phyloP scores from a whole-genome alignment of 2,888 invertebrate genomes.

The Macrosoma leucophasiata region DNA sequence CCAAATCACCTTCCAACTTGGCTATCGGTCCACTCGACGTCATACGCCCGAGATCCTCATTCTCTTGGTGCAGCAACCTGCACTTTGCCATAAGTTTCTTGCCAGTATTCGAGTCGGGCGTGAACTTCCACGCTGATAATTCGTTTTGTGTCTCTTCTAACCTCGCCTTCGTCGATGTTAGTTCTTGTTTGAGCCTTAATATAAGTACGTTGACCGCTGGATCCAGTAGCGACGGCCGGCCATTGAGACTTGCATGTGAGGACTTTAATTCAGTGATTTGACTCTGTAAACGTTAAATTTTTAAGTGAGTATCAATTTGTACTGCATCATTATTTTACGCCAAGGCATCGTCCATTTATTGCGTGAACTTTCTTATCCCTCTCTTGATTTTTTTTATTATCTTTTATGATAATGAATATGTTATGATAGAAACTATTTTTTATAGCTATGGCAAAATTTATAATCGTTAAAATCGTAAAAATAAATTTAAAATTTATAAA shows the following conservation, averaged over 20 bases:
- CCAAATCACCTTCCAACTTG: conserved; percentile 95
- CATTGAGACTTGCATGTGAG: conserved; percentile 89
- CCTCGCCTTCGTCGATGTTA: conserved; percentile 91
- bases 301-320: no score
- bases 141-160: conserved; percentile 98
- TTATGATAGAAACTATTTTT: no score
- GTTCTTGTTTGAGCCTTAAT: conserved; percentile 91
- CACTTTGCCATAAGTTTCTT: conserved; percentile 99
- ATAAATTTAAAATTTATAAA: no score
- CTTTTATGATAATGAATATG: no score
- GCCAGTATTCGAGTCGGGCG: conserved; percentile 99
- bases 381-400: no score
- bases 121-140: conserved; percentile 98
- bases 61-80: conserved; percentile 94
- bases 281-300: conserved; percentile 83
- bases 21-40: conserved; percentile 96
- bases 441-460: not conserved
- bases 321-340: no score
- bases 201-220: conserved; percentile 97
- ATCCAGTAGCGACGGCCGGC: conserved; percentile 84
- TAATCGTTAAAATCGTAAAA: no score
- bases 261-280: conserved; percentile 96
- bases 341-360: no score
- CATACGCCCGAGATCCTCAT: conserved; percentile 97
- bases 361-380: no score